These are phyloP conservation scores for Hemichromis elongatus DNA, from an alignment of 2,113 vertebrate species.

Conservation along the genomic window DNA sequence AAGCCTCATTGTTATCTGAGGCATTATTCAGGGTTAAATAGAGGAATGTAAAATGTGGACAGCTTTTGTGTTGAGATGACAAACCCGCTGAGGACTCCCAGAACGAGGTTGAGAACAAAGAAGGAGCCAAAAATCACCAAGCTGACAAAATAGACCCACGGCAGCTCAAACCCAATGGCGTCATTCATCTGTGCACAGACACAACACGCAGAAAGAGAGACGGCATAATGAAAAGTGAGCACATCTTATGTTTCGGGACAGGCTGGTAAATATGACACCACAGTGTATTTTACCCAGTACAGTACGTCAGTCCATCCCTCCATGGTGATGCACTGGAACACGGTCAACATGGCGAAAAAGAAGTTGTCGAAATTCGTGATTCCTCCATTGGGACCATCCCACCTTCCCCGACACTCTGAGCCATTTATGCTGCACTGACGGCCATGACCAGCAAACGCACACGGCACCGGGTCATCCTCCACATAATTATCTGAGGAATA, in stretches of 20 bases:
- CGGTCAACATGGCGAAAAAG: conserved; percentile 91
- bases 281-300: conserved; percentile 78
- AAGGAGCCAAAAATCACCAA: conserved; percentile 92
- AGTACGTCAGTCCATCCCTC: conserved; percentile 90
- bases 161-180: conserved; percentile 86
- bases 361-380: conserved; percentile 95
- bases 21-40: neutral
- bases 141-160: conserved; percentile 91
- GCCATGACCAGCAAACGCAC: conserved; percentile 82
- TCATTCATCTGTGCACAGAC: conserved; percentile 83
- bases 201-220: neutral
- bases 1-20: neutral
- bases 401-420: conserved; percentile 79
- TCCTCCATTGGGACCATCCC: conserved; percentile 88
- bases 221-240: neutral
- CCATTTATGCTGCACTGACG: conserved; percentile 78
- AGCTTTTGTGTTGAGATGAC: neutral
- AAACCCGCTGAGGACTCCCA: conserved; percentile 91
- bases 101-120: conserved; percentile 91
- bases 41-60: neutral
- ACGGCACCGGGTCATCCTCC: conserved; percentile 86
- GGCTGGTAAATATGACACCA: neutral
- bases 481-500: conserved; percentile 71
- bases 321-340: conserved; percentile 92
- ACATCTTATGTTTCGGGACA: neutral